Base-by-base conservation (phyloP, 1,140 invertebrate genomes). In the Laupala kohalensis region DNA sequence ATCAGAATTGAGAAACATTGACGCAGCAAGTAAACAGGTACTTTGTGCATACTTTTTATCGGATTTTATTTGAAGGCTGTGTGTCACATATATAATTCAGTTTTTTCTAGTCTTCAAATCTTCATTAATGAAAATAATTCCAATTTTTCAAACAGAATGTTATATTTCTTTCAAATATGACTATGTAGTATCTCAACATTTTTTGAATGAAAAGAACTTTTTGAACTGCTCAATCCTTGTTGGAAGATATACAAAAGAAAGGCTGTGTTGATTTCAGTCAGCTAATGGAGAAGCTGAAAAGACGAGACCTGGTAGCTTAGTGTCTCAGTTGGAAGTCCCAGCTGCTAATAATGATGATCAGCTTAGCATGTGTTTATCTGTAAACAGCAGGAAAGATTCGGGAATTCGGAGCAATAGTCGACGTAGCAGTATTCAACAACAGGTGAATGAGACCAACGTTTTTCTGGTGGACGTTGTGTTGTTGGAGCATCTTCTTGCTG, bases 321-420 rank as follows among this genome's bases (percentile, higher is more conserved):
- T 30, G 19, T 15, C 67, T n/a, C 70, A 65, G 26, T 30, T 71
- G 63, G 64, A 66, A 12, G 70, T 71, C 12, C 70, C 70, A 29
- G 25, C 70, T 25, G 53, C 70, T 23, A 68, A 68, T 64, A 26
- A 68, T 64, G 87, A 90, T 68, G 90, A 91, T 77, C 81, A 86
- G 73, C 79, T 89, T 70, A 90, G 89, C 80, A 83, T 90, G 67
- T 88, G 89, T 74, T 86, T 88, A 2, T 91, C 90, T 9, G 85
- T 91, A 63, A 91, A 91, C 75, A 93, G 91, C 75, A 85, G 92
- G 71, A 94, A 94, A 82, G 92, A 94, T 80, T 94, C 92, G 0
- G 92, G 92, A 5, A 93, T 94, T 72, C 86, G 89, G 73, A 93
- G 92, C 77, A 92, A 90, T 65, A 93, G 91, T 75, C 83, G 91